Evolutionary conservation across 2,888 invertebrate species (phyloP).

Genomic region (Drosophila picticornis): DNA sequence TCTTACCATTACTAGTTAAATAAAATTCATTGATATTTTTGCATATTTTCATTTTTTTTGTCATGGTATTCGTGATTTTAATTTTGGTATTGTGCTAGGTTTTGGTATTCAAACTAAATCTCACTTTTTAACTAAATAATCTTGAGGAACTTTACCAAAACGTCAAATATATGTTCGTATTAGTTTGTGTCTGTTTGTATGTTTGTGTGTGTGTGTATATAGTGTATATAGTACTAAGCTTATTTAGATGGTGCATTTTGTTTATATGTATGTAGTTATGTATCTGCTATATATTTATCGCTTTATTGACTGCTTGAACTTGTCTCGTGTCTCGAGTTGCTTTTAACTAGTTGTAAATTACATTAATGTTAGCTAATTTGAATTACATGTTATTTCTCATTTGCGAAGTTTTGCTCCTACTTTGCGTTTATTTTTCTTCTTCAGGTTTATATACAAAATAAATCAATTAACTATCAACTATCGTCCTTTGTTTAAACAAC

Average conservation of each 20-base stretch:
- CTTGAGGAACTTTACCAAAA: slow-evolving; percentile 77
- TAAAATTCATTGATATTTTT: slow-evolving; percentile 70
- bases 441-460: slow-evolving; percentile 57
- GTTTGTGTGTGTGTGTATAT: slow-evolving; percentile 22
- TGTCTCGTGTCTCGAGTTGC: slow-evolving; percentile 44
- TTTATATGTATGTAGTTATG: slow-evolving; percentile 22
- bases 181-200: slow-evolving; percentile 38
- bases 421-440: slow-evolving; percentile 63
- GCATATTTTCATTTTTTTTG: slow-evolving; percentile 8
- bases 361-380: slow-evolving; percentile 69
- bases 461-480: slow-evolving; percentile 36
- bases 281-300: slow-evolving; percentile 40
- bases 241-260: slow-evolving; percentile 52
- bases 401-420: slow-evolving; percentile 85
- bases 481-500: slow-evolving; percentile 40
- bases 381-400: slow-evolving; percentile 59
- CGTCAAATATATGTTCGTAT: slow-evolving; percentile 52
- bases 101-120: slow-evolving; percentile 61
- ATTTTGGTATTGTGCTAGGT: slow-evolving; percentile 61
- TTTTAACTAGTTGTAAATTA: slow-evolving; percentile 53
- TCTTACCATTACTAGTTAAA: slow-evolving; percentile 65
- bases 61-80: slow-evolving; percentile 45
- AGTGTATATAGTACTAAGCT: slow-evolving; percentile 38
- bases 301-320: slow-evolving; percentile 73
- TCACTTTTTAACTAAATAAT: slow-evolving; percentile 56